A percentile compares a stretch with the other conserved stretches of the same genome.
Evolutionary conservation across 1,140 invertebrate genomes (phyloP).

Genomic region (Drosophila lacteicornis): DNA sequence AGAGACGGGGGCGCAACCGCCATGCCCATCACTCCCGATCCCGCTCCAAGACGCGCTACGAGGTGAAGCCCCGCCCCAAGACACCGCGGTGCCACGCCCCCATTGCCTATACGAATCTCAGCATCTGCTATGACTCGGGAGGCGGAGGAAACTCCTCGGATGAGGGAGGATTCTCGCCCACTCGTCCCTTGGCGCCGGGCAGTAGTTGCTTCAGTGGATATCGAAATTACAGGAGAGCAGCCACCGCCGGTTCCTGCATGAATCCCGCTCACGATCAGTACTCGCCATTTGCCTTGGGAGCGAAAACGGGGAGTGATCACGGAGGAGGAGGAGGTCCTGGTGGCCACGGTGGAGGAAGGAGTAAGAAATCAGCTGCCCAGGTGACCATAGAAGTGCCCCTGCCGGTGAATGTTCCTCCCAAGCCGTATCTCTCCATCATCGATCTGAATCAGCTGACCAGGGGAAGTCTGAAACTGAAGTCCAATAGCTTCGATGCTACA

Average conservation of each 20-base stretch:
- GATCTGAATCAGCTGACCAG: slow-evolving; percentile 90
- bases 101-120: slow-evolving; percentile 87
- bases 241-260: slow-evolving; percentile 54
- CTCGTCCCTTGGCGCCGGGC: slow-evolving; percentile 66
- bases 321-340: slow-evolving; percentile 28
- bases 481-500: slow-evolving; percentile 69
- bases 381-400: slow-evolving; percentile 66
- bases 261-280: slow-evolving; percentile 69
- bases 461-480: slow-evolving; percentile 86
- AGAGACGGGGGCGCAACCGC: slow-evolving; percentile 84
- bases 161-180: slow-evolving; percentile 81
- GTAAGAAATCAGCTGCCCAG: slow-evolving; percentile 43
- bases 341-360: slow-evolving; percentile 9
- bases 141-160: slow-evolving; percentile 83
- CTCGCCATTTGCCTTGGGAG: slow-evolving; percentile 59
- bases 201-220: slow-evolving; percentile 79
- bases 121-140: slow-evolving; percentile 86
- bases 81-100: slow-evolving; percentile 87
- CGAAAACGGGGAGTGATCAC: slow-evolving; percentile 70
- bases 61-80: slow-evolving; percentile 86
- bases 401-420: slow-evolving; percentile 84
- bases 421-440: slow-evolving; percentile 89
- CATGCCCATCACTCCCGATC: slow-evolving; percentile 85
- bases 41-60: slow-evolving; percentile 85
- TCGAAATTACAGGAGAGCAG: slow-evolving; percentile 68